Conservation (phyloP, 2,797 vertebrate genomes). For the Rhinichthys osculus region DNA sequence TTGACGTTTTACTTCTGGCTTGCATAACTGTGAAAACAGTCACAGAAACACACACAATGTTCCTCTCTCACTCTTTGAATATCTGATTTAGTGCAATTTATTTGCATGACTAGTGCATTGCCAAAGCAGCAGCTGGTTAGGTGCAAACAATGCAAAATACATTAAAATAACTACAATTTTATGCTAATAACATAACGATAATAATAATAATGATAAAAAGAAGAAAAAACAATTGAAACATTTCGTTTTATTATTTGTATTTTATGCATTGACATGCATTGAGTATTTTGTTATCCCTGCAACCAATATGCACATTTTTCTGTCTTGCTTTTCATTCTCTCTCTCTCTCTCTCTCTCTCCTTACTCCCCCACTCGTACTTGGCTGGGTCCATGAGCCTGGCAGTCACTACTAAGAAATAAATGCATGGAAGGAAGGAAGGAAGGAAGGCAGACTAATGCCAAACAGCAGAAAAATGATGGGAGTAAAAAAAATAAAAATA, state of each 20-base stretch:
- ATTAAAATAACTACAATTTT: neutral
- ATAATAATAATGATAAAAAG: too few species aligned
- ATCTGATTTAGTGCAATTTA: neutral
- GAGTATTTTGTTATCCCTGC: neutral
- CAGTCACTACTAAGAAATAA: neutral
- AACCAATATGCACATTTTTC: neutral
- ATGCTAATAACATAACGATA: too few species aligned
- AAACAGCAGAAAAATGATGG: slow-evolving; percentile 6
- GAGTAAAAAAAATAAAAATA: neutral
- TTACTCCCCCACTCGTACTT: slow-evolving; percentile 23
- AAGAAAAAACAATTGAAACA: neutral
- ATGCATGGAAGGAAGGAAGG: neutral
- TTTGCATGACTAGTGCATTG: slow-evolving; percentile 4
- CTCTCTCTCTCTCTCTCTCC: neutral
- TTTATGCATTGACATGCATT: neutral
- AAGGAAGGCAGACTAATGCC: slow-evolving; percentile 1
- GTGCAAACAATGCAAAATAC: neutral
- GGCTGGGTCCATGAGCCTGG: slow-evolving; percentile 4
- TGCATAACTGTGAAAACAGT: slow-evolving; percentile 50
- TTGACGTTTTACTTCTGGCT: slow-evolving; percentile 44
- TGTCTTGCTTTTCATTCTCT: neutral
- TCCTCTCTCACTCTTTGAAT: neutral
- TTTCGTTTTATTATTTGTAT: neutral
- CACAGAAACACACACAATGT: slow-evolving; percentile 22
- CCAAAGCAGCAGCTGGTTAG: neutral